Percentiles rank a stretch among this genome's conserved stretches.
These are phyloP conservation scores for Aptenodytes patagonicus DNA, from an alignment of 2,113 vertebrate genomes.

Conservation along the genomic window DNA sequence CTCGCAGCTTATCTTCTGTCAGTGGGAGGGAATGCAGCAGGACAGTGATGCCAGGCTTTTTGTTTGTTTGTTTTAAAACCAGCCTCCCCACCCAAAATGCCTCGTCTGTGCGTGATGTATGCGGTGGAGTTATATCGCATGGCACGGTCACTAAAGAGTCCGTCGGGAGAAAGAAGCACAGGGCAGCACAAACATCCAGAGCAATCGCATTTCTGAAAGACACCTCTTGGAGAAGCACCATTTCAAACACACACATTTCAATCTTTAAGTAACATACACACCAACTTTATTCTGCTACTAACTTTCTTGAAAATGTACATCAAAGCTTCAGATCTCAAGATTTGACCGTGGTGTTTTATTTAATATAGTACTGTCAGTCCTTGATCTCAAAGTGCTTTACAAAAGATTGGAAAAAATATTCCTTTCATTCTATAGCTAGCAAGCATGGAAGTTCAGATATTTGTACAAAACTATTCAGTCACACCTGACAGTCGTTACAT, in stretches of 20 bases:
- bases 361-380: neutral
- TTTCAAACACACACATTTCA: neutral
- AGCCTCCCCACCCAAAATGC: neutral
- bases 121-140: neutral
- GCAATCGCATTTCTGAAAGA: neutral
- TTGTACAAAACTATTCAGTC: neutral
- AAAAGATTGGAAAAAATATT: neutral
- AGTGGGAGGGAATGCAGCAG: neutral
- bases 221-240: neutral
- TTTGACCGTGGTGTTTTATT: neutral
- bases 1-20: conserved; percentile 27
- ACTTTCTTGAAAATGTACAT: neutral
- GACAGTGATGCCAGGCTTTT: neutral
- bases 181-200: neutral
- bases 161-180: neutral
- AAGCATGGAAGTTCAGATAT: neutral
- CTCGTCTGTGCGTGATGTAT: neutral
- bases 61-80: neutral
- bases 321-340: neutral
- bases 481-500: neutral
- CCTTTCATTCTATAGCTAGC: neutral
- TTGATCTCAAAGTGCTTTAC: conserved; percentile 65
- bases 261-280: neutral
- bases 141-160: neutral
- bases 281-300: neutral